phyloP scores from a whole-genome alignment of 2,113 vertebrate species.

The Oryzias celebensis region DNA sequence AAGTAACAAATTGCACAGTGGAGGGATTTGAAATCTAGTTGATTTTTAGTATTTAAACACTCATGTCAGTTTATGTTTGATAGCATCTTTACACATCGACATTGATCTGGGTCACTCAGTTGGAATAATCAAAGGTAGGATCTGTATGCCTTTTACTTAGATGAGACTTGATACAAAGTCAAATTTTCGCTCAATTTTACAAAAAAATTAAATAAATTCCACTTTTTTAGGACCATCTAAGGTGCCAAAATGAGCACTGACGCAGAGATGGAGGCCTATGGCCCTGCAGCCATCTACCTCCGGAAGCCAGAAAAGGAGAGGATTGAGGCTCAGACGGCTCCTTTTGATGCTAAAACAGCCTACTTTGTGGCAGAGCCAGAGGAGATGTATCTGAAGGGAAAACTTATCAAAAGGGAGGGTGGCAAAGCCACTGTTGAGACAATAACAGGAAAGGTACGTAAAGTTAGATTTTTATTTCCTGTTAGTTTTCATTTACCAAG shows the following conservation, averaged over 20 bases:
- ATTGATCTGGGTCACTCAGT: slow-evolving; percentile 16
- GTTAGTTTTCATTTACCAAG: background rate
- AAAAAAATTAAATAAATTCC: too few species aligned
- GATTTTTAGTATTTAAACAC: background rate
- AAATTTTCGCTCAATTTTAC: background rate
- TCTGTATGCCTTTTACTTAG: background rate
- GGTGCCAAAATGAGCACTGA: slow-evolving; percentile 62
- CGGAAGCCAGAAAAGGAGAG: slow-evolving; percentile 62
- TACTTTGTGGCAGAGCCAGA: slow-evolving; percentile 43
- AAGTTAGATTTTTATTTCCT: background rate
- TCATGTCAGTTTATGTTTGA: slow-evolving; percentile 24
- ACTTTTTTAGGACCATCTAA: slow-evolving; percentile 32
- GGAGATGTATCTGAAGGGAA: slow-evolving; percentile 64
- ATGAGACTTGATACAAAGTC: background rate
- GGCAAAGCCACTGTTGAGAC: slow-evolving; percentile 63
- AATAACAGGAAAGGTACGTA: slow-evolving; percentile 25
- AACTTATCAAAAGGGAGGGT: slow-evolving; percentile 56
- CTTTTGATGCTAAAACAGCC: slow-evolving; percentile 65
- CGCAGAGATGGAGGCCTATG: slow-evolving; percentile 54
- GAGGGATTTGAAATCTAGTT: background rate
- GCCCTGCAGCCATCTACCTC: slow-evolving; percentile 53
- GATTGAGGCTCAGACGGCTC: slow-evolving; percentile 54
- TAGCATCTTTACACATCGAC: slow-evolving; percentile 24
- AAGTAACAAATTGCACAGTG: background rate
- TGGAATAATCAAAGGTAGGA: slow-evolving; percentile 39